Evolutionary conservation across 2,113 vertebrate genomes (phyloP).

Genomic region (Campylomormyrus tamandua): DNA sequence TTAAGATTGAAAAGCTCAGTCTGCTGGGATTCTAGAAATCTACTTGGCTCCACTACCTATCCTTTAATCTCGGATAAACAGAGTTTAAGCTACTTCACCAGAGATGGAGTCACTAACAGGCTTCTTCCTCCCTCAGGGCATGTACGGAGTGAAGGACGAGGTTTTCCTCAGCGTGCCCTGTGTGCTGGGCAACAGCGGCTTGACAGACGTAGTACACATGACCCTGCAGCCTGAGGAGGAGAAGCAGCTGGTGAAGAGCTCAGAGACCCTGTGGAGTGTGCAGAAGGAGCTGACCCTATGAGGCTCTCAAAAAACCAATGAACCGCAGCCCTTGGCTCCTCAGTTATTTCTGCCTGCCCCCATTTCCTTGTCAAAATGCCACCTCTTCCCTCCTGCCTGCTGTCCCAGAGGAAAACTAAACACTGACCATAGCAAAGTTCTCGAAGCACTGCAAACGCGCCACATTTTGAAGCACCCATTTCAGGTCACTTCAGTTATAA

Average conservation of each 20-base stretch:
- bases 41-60: neutral
- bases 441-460: neutral
- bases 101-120: neutral
- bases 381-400: neutral
- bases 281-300: slow-evolving; percentile 74
- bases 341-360: neutral
- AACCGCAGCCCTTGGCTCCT: neutral
- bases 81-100: neutral
- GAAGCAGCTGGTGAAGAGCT: slow-evolving; percentile 76
- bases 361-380: neutral
- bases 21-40: neutral
- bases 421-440: neutral
- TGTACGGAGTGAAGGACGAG: slow-evolving; percentile 80
- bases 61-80: neutral
- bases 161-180: slow-evolving; percentile 88
- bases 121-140: slow-evolving; percentile 58
- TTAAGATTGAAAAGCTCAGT: neutral
- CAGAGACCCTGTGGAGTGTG: slow-evolving; percentile 77
- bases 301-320: neutral
- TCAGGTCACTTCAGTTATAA: neutral
- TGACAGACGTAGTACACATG: slow-evolving; percentile 82
- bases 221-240: slow-evolving; percentile 79
- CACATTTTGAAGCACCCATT: neutral
- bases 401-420: neutral
- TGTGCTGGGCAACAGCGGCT: slow-evolving; percentile 69